Evolutionary conservation across 2,888 invertebrate genomes (phyloP), one percentile per base, ranked within the genome.

Genomic region (Furcula furcula): DNA sequence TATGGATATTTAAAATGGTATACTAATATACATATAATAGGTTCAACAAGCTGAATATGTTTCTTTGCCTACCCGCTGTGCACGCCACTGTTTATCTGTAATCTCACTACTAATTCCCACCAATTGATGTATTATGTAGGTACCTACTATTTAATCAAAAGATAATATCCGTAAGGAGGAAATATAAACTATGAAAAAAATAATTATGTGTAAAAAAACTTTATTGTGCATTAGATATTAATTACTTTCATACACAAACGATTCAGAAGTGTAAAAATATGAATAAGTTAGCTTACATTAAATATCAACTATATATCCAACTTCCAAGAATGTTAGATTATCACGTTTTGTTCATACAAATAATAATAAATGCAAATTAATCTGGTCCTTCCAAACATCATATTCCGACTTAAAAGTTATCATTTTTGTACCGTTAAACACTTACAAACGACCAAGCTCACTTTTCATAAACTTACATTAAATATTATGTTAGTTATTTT

Each of bases 321-420:
- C 48, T 34, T 31, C 33, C 31, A 33, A 31, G 15, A 44, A 44
- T 47, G 51, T 54, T 63, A 65, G 64, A 68, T 69, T 77, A 80
- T 82, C 80, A 84, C 81, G 56, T 54, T 54, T 60, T 52, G 45
- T 52, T 59, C 55, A 55, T 47, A 44, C n/a, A 46, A 50, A 65
- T 71, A n/a, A 69, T 75, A 81, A 77, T 82, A 82, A 84, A 84
- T 83, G 82, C 81, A 72, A 66, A 63, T 56, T 61, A 62, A 50
- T 57, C 44, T 43, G 28, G 41, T 35, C 53, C 59, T 42, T 29
- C 9, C 68, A 76, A 77, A 77, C 68, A 73, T 74, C 64, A 46
- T 9, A 32, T 71, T 65, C 54, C 41, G 31, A 37, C 19, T 39
- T 38, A 56, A 72, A 73, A 59, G 12, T 12, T 23, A 45, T 44